phyloP scores from a whole-genome alignment of 1,140 invertebrate genomes.

The Eurosta solidaginis region DNA sequence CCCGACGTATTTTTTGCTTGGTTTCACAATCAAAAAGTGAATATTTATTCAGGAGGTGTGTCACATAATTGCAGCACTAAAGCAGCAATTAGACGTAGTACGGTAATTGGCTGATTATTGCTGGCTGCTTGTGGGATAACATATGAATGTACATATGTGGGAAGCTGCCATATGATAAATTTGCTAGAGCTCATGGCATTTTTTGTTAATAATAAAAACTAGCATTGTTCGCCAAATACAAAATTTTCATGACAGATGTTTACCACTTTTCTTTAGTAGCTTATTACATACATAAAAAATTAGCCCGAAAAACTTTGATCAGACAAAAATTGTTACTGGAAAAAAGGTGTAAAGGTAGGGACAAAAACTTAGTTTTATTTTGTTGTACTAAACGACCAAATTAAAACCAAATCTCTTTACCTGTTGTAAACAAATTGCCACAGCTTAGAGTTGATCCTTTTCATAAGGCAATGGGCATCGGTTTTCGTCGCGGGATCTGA shows the following conservation, averaged over 20 bases:
- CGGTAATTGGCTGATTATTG: neutral
- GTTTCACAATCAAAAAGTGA: neutral
- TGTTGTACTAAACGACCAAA: too few relatives aligned
- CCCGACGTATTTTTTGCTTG: neutral
- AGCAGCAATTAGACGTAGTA: neutral
- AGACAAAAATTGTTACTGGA: too few relatives aligned
- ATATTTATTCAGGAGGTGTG: neutral
- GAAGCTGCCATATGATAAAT: neutral
- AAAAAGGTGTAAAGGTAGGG: too few relatives aligned
- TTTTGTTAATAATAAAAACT: neutral
- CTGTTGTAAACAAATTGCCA: too few relatives aligned
- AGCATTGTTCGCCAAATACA: neutral
- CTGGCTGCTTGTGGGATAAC: neutral
- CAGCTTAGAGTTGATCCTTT: too few relatives aligned
- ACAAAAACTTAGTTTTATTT: too few relatives aligned
- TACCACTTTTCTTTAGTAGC: too few relatives aligned
- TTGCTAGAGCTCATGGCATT: neutral
- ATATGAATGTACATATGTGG: neutral
- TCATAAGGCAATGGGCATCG: too few relatives aligned
- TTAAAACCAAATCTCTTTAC: too few relatives aligned
- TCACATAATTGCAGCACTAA: slow-evolving; percentile 10
- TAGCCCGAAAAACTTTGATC: too few relatives aligned
- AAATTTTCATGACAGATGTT: slow-evolving; percentile 9
- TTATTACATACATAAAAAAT: too few relatives aligned
- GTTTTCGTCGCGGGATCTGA: too few relatives aligned